Evolutionary conservation across 2,888 invertebrate genomes (phyloP).

Genomic region (Anoncus sp.): DNA sequence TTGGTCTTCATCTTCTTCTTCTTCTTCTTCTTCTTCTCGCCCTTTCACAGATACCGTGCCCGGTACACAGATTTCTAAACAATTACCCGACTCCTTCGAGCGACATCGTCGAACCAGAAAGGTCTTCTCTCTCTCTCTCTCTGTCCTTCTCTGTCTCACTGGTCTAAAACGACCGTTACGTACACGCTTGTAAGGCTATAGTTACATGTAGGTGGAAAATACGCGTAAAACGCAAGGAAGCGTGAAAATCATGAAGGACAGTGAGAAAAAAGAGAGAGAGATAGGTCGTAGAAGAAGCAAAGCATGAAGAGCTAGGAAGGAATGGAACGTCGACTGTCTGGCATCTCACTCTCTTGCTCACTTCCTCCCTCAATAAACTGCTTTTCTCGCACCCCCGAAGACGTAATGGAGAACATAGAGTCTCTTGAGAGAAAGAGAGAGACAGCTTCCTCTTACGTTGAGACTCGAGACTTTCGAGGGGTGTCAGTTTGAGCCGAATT

Average conservation of each 20-base stretch:
- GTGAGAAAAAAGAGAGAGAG: conserved; percentile 12
- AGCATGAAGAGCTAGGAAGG: conserved; percentile 23
- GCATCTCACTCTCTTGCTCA: not conserved
- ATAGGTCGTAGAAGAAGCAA: conserved; percentile 3
- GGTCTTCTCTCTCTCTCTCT: not conserved
- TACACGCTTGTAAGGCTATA: conserved; percentile 64
- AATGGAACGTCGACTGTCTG: conserved; percentile 45
- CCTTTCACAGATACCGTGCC: conserved; percentile 16
- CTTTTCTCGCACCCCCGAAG: conserved; percentile 48
- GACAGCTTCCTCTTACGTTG: conserved; percentile 15
- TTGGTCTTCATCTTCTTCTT: conserved; percentile 4
- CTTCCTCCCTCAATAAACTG: conserved; percentile 38
- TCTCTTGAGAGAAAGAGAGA: conserved; percentile 8
- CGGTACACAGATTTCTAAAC: conserved; percentile 57
- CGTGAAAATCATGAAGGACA: conserved; percentile 43
- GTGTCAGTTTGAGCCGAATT: conserved; percentile 58
- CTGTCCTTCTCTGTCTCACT: conserved; percentile 1
- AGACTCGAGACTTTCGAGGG: conserved; percentile 54
- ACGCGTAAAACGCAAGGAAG: conserved; percentile 49
- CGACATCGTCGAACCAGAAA: conserved; percentile 35
- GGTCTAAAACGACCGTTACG: not conserved
- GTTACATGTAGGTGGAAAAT: conserved; percentile 68
- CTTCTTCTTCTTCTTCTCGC: conserved; percentile 1
- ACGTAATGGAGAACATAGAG: conserved; percentile 52
- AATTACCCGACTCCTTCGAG: conserved; percentile 53